Percentiles rank a stretch among this genome's conserved stretches.
Conservation (phyloP, 2,113 vertebrate genomes). For the Pungitius pungitius region DNA sequence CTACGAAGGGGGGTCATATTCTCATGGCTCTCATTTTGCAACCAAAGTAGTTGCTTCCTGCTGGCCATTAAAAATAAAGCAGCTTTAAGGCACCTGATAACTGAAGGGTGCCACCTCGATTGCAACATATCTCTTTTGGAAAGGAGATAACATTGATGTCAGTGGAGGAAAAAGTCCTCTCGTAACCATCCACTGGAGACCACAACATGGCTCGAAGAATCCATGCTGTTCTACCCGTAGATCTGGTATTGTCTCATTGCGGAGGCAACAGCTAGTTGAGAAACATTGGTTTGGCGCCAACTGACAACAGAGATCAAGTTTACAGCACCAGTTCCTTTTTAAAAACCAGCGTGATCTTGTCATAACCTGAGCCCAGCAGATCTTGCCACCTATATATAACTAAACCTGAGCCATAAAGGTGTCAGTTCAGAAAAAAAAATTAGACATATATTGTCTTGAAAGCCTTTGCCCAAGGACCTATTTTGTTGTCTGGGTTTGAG, state of each 20-base stretch:
- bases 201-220: not conserved
- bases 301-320: not conserved
- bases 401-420: not conserved
- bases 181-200: not conserved
- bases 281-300: not conserved
- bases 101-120: not conserved
- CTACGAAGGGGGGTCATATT: not conserved
- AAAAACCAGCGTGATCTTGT: not conserved
- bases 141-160: not conserved
- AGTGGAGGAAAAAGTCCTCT: not conserved
- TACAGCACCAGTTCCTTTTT: not conserved
- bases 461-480: not conserved
- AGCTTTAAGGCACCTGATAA: not conserved
- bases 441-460: not conserved
- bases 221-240: not conserved
- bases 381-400: not conserved
- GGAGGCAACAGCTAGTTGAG: not conserved
- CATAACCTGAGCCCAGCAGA: not conserved
- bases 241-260: not conserved
- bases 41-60: not conserved
- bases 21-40: not conserved
- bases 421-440: not conserved
- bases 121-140: not conserved
- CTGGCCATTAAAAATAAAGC: not conserved
- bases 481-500: not conserved